A percentile compares a stretch with the other conserved stretches of the same genome.
Conservation (phyloP, 2,113 vertebrate species). For the Illadopsis cleaveri region DNA sequence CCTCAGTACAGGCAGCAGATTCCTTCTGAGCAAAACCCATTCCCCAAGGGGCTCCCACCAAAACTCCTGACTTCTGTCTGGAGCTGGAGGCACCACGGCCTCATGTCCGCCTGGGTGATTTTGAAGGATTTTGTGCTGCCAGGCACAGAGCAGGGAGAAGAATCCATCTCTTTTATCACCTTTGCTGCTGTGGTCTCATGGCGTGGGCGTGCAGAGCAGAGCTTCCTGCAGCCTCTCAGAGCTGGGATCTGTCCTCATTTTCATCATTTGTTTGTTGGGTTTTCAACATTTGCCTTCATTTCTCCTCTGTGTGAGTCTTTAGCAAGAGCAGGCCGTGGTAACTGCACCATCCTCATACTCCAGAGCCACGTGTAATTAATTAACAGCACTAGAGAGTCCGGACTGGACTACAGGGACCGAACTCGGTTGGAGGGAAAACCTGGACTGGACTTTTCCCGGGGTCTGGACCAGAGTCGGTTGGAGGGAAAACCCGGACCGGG, state of each 20-base stretch:
- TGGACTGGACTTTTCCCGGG: too few relatives aligned
- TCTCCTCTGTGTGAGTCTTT: neutral
- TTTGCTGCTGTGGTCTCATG: fast-evolving
- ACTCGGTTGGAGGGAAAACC: too few relatives aligned
- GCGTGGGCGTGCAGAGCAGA: fast-evolving
- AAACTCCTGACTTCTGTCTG: neutral
- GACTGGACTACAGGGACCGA: too few relatives aligned
- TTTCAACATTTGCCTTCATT: neutral
- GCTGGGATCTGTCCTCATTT: neutral
- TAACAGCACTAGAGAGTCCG: neutral
- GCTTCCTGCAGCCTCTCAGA: neutral
- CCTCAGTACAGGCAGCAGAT: fast-evolving
- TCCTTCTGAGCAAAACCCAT: neutral
- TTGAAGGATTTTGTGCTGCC: neutral
- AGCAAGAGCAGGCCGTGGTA: neutral
- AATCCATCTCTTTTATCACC: neutral
- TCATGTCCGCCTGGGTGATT: neutral
- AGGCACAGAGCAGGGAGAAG: neutral
- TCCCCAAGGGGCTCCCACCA: neutral
- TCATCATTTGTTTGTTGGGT: neutral
- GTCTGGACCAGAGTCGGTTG: too few relatives aligned
- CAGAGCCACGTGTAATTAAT: fast-evolving
- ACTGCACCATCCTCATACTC: neutral
- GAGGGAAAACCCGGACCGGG: too few relatives aligned
- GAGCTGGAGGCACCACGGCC: neutral